Evolutionary conservation across 2,888 invertebrate genomes (phyloP), one percentile per base, ranked within the genome.

Genomic region (Sicus ferrugineus): DNA sequence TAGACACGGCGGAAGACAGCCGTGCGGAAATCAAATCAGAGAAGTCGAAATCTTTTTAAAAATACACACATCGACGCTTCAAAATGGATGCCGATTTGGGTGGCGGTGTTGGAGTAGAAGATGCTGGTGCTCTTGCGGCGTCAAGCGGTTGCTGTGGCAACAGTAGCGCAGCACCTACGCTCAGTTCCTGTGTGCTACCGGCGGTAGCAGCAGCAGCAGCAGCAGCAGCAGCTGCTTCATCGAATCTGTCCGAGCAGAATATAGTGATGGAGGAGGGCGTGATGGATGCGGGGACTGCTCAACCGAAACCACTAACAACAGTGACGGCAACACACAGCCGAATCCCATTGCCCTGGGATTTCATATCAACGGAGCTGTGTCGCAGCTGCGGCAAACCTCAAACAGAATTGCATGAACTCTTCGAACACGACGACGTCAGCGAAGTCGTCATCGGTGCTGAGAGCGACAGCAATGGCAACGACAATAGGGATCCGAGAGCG

Each of bases 341-440:
- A 19, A 52, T 48, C 19, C 50, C 56, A 67, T 56, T 66, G 50
- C 67, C 67, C 70, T 72, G 67, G 63, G 52, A 58, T 64, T 42
- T 63, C 46, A 74, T 69, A 70, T 68, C 71, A 38, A 68, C 74
- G 65, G 75, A 75, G 67, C 67, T 75, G 71, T 76, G 76, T 69
- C 76, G 76, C 59, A 75, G 75, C 71, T 76, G 76, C 70, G 76
- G 75, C 68, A 76, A 75, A 75, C 72, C 73, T 56, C 75, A 75
- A 71, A 72, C 67, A 48, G 73, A 73, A 70, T 74, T 76, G 31
- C 73, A 75, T 73, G 75, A 76, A 74, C 75, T 76, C 67, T 76
- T 73, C 69, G 71, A 69, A 34, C 58, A 68, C 70, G 14, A 48
- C 50, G 58, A 42, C 50, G 30, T 14, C 34, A 6, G 68, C 69